A percentile compares a stretch with the other conserved stretches of the same genome.
Evolutionary conservation across 64 coral and sea anemone genomes (phyloP).

Genomic region (Dendrophyllia cribrosa): DNA sequence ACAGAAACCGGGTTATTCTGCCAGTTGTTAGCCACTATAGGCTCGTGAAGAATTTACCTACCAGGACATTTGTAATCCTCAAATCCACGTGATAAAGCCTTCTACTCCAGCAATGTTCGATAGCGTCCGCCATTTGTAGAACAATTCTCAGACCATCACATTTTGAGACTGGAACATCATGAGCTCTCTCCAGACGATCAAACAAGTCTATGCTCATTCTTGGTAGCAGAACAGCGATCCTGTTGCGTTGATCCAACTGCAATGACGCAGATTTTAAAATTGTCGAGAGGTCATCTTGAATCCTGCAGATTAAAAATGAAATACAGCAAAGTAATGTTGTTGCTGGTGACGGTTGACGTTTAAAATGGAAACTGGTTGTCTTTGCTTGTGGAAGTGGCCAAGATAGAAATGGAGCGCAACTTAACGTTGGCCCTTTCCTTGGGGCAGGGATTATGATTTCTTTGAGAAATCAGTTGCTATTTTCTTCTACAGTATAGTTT

Average conservation of each 20-base stretch:
- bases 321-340: not conserved
- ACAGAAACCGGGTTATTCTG: no score
- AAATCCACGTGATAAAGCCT: slow-evolving; percentile 44
- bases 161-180: not conserved
- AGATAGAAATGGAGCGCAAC: no score
- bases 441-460: no score
- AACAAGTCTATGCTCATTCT: slow-evolving; percentile 38
- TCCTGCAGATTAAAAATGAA: not conserved
- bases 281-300: slow-evolving; percentile 2
- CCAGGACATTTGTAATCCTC: slow-evolving; percentile 65
- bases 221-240: slow-evolving; percentile 54
- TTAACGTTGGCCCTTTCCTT: no score
- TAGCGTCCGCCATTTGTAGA: slow-evolving; percentile 30
- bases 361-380: no score
- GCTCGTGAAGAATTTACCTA: not conserved
- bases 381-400: no score
- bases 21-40: no score
- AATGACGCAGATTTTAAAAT: slow-evolving; percentile 35
- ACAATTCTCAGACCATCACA: slow-evolving; percentile 12
- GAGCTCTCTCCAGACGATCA: not conserved
- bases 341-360: no score
- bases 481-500: no score
- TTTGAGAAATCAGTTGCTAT: no score
- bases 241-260: slow-evolving; percentile 11
- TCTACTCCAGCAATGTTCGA: slow-evolving; percentile 40